phyloP scores from a whole-genome alignment of 2,113 vertebrate species.

The Dascyllus trimaculatus region DNA sequence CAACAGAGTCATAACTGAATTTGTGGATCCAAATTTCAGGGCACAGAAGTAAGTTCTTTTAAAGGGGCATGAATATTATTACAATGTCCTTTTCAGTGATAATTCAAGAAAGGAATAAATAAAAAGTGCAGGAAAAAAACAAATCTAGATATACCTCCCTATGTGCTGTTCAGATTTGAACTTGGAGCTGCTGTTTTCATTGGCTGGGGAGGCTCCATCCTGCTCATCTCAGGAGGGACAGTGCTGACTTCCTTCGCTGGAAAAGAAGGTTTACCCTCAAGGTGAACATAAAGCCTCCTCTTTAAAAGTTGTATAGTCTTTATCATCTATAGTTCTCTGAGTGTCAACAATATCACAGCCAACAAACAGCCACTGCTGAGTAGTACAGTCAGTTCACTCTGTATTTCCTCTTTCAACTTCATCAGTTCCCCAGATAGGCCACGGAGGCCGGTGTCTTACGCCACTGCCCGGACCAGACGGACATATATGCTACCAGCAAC shows the following conservation, averaged over 20 bases:
- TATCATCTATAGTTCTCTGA: too few species aligned
- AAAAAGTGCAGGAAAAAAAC: not conserved
- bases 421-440: constrained; percentile 54
- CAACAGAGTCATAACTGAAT: constrained; percentile 90
- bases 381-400: too few species aligned
- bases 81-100: too few species aligned
- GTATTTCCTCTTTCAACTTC: too few species aligned
- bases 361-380: too few species aligned
- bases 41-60: constrained; percentile 90
- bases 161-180: constrained; percentile 85
- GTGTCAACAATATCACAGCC: too few species aligned
- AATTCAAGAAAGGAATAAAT: not conserved
- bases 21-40: constrained; percentile 89
- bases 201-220: constrained; percentile 94
- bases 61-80: not conserved
- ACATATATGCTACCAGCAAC: constrained; percentile 70
- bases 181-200: constrained; percentile 94
- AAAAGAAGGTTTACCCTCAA: constrained; percentile 75
- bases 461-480: constrained; percentile 58
- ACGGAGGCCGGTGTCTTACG: constrained; percentile 48
- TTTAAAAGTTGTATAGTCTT: too few species aligned
- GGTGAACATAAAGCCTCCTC: constrained; percentile 46
- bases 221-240: constrained; percentile 89
- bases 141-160: not conserved
- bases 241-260: constrained; percentile 88